phyloP scores from a whole-genome alignment of 2,113 vertebrate species.

The Naja naja region DNA sequence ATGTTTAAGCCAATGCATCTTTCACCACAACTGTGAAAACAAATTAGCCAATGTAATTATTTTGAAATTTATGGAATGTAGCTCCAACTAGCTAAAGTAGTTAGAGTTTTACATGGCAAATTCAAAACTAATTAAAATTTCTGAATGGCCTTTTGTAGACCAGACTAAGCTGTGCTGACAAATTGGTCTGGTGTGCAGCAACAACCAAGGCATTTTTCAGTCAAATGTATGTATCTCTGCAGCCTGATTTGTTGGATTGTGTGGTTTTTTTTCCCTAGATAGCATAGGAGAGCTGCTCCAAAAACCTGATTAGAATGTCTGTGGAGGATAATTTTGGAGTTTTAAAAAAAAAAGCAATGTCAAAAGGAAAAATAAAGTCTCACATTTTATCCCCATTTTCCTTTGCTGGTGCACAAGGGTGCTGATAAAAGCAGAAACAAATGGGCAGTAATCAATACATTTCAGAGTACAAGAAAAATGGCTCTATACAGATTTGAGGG shows the following conservation, averaged over 20 bases:
- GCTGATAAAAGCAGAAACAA: neutral
- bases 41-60: neutral
- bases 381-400: conserved; percentile 31
- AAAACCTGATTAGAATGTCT: neutral
- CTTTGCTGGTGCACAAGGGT: conserved; percentile 23
- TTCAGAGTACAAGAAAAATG: conserved; percentile 35
- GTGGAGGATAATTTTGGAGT: neutral
- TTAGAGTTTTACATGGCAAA: neutral
- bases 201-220: neutral
- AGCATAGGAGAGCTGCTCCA: neutral
- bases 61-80: neutral
- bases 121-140: neutral
- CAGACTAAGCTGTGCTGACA: neutral
- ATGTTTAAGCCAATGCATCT: neutral
- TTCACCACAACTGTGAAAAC: neutral
- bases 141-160: neutral
- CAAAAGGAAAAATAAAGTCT: neutral
- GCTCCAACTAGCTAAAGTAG: neutral
- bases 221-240: neutral
- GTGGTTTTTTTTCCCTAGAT: neutral
- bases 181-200: neutral
- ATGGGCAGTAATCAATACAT: conserved; percentile 42
- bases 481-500: conserved; percentile 7
- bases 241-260: neutral
- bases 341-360: conserved; percentile 21